Evolutionary conservation across 2,888 invertebrate genomes (phyloP), one percentile per base, ranked within the genome.

Genomic region (Cryptus viduatorius): DNA sequence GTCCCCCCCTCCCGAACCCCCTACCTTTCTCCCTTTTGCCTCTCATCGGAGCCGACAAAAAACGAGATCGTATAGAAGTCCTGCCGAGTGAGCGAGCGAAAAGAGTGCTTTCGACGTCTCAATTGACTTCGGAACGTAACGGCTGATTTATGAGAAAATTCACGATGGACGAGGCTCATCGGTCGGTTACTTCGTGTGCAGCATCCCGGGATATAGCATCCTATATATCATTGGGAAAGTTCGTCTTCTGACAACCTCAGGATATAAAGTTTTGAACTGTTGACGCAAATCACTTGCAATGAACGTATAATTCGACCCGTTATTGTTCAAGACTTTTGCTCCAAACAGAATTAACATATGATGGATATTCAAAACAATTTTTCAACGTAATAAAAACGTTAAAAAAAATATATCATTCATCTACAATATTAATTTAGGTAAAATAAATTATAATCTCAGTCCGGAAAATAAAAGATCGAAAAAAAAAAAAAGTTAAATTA

Each of bases 91-190:
- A 81, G 75, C 56, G 50, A 69, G 71, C 86, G 89, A 90, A 90
- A 91, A 90, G 91, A 92, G 90, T 92, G 91, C 88, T 90, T 87
- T 89, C 90, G 92, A 92, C 92, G 90, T 91, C 90, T 92, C 92
- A 90, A 92, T 92, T 90, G 92, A 91, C 90, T 90, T 88, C 87
- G 89, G 88, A 24, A 88, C 89, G 85, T 67, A 73, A 65, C 61
- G 53, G 87, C 90, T 92, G 92, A 92, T 92, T 92, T 92, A 92
- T 88, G 84, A 87, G 82, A 82, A 87, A 90, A 83, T 83, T 73
- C 71, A 83, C 31, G 59, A 75, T 71, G 84, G 81, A 79, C 53
- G 77, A 83, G 37, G 37, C 82, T 72, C 72, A 61, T 76, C 71
- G 56, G 24, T 48, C 37, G 65, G 75, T 69, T 61, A 42, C 69